Conservation (phyloP, 2,888 invertebrate genomes). For the Troglohyphantes excavatus region DNA sequence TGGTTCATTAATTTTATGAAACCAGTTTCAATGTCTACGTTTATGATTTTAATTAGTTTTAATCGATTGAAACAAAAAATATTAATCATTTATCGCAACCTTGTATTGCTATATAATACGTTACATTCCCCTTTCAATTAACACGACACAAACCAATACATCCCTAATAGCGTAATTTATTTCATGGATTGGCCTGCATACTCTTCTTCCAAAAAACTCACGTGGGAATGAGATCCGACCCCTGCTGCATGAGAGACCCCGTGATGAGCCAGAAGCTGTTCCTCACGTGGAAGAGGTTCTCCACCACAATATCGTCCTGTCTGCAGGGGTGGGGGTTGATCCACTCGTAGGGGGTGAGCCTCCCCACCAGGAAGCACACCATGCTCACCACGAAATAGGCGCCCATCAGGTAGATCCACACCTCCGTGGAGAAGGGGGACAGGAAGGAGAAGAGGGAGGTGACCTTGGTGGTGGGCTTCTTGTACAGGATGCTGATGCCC, state of each 20-base stretch:
- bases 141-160: no score
- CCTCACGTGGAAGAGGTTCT: constrained; percentile 91
- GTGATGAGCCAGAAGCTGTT: constrained; percentile 99
- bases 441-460: constrained; percentile 98
- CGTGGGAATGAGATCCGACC: constrained; percentile 97
- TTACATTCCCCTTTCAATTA: no score
- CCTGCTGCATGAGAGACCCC: constrained; percentile 96
- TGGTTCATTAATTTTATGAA: no score
- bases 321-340: constrained; percentile 93
- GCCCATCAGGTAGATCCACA: constrained; percentile 98
- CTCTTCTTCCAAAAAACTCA: no score
- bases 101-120: no score
- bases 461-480: constrained; percentile 95
- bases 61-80: no score
- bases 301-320: constrained; percentile 90
- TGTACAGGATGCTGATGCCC: constrained; percentile 96
- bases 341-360: constrained; percentile 93
- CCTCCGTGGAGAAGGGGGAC: constrained; percentile 93
- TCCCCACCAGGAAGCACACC: constrained; percentile 86
- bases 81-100: no score
- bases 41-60: no score
- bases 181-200: no score
- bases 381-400: constrained; percentile 97
- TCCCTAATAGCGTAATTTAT: no score
- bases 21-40: no score